Conservation (phyloP, 1,140 invertebrate genomes). For the Pseudoatta argentina region DNA sequence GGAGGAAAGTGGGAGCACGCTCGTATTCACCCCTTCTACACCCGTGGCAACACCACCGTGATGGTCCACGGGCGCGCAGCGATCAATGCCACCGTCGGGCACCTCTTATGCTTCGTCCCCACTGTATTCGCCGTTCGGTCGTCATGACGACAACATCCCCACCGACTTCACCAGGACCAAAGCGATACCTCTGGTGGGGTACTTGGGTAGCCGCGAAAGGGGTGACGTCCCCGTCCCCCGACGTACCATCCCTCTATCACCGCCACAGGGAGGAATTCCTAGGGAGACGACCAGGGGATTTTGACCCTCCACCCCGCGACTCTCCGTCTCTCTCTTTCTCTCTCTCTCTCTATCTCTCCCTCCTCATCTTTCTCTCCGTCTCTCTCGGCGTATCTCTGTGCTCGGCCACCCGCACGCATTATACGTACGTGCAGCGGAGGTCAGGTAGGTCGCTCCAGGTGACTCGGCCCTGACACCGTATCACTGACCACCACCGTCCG, state of each 20-base stretch:
- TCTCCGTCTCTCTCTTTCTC: not conserved
- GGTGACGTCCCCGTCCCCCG: constrained; percentile 60
- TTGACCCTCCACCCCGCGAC: constrained; percentile 67
- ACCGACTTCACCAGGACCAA: constrained; percentile 71
- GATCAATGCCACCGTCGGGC: constrained; percentile 85
- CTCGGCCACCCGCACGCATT: constrained; percentile 60
- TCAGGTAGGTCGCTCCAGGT: constrained; percentile 74
- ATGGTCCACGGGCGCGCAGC: constrained; percentile 80
- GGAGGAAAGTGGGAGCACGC: constrained; percentile 68
- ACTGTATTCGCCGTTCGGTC: constrained; percentile 69
- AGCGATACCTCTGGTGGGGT: constrained; percentile 76
- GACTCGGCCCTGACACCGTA: constrained; percentile 74
- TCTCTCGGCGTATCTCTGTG: constrained; percentile 55
- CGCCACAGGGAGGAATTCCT: constrained; percentile 77
- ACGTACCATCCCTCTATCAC: constrained; percentile 63
- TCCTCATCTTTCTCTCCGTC: constrained; percentile 34
- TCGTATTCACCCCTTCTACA: constrained; percentile 82
- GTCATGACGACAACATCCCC: constrained; percentile 84
- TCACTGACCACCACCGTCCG: constrained; percentile 55
- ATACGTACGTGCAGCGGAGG: constrained; percentile 61
- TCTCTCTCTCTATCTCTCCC: not conserved
- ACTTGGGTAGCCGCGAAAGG: constrained; percentile 74
- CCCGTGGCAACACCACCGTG: constrained; percentile 76
- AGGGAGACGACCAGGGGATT: constrained; percentile 73
- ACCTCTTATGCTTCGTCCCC: constrained; percentile 77